phyloP scores from a whole-genome alignment of 2,888 invertebrate genomes.

The Mythimna albipuncta region DNA sequence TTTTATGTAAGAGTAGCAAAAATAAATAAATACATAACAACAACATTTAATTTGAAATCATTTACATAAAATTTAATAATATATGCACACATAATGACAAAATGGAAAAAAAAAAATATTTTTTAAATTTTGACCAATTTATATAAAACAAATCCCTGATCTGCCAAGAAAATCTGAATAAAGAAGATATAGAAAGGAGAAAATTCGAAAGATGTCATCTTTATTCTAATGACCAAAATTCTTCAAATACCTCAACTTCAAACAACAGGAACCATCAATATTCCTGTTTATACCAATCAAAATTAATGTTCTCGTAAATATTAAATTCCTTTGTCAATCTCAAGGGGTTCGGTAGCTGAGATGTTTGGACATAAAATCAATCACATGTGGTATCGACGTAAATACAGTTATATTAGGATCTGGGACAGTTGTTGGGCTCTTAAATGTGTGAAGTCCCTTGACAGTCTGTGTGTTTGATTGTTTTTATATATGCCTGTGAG shows the following conservation, averaged over 20 bases:
- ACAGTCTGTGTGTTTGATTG: conserved; percentile 6
- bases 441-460: conserved; percentile 53
- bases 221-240: conserved; percentile 3
- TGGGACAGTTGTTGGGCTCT: conserved; percentile 56
- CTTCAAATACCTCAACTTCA: conserved; percentile 27
- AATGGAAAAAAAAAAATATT: no score
- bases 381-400: conserved; percentile 63
- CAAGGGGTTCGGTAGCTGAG: conserved; percentile 60
- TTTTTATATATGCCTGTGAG: no score
- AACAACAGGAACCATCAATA: conserved; percentile 55
- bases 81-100: no score
- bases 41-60: no score
- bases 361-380: conserved; percentile 63
- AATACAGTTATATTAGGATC: conserved; percentile 53
- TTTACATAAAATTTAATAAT: no score
- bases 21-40: no score
- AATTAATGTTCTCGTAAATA: conserved; percentile 65
- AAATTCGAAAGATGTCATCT: neutral
- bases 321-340: conserved; percentile 62
- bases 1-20: no score
- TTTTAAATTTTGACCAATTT: no score
- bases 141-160: no score
- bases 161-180: no score
- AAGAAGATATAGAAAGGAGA: neutral
- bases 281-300: conserved; percentile 58